Percentiles rank a stretch among this genome's conserved stretches.
Evolutionary conservation across 92 coral and sea anemone genomes (phyloP).

Genomic region (Nematostella vectensis): DNA sequence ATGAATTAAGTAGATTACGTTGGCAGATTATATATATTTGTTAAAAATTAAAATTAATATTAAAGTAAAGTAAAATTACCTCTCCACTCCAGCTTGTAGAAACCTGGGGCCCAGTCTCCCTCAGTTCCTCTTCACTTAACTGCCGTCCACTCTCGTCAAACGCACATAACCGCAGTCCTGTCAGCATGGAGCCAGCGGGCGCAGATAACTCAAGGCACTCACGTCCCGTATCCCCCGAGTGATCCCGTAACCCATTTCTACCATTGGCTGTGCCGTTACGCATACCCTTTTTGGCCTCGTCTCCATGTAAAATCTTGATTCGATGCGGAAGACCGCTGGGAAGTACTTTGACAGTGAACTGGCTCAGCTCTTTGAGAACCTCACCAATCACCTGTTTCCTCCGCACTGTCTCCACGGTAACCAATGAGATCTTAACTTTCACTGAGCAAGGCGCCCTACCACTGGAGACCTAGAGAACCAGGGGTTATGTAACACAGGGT

Average conservation of each 20-base stretch:
- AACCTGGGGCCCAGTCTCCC: constrained; percentile 39
- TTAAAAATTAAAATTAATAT: no score
- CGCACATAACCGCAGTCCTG: constrained; percentile 49
- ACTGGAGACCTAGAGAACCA: constrained; percentile 29
- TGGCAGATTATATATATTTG: no score
- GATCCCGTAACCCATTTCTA: constrained; percentile 14
- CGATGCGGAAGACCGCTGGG: constrained; percentile 78
- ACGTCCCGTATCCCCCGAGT: constrained; percentile 13
- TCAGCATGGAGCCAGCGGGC: constrained; percentile 64
- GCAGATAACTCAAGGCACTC: constrained; percentile 73
- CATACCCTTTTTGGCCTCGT: constrained; percentile 11
- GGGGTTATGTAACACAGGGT: no score
- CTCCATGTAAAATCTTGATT: constrained; percentile 47
- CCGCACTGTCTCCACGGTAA: constrained; percentile 42
- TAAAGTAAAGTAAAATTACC: no score
- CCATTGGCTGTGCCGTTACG: constrained; percentile 27
- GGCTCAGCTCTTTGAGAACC: constrained; percentile 46
- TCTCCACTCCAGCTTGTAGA: constrained; percentile 82
- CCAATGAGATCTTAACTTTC: constrained; percentile 58
- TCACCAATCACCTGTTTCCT: constrained; percentile 57
- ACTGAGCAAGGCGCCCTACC: constrained; percentile 49
- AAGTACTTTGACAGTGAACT: constrained; percentile 58
- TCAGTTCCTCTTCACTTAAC: constrained; percentile 35
- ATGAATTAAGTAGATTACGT: no score
- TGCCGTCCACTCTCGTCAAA: constrained; percentile 62